Conservation (phyloP, 2,113 vertebrate species). For the Mormyrus lacerda region DNA sequence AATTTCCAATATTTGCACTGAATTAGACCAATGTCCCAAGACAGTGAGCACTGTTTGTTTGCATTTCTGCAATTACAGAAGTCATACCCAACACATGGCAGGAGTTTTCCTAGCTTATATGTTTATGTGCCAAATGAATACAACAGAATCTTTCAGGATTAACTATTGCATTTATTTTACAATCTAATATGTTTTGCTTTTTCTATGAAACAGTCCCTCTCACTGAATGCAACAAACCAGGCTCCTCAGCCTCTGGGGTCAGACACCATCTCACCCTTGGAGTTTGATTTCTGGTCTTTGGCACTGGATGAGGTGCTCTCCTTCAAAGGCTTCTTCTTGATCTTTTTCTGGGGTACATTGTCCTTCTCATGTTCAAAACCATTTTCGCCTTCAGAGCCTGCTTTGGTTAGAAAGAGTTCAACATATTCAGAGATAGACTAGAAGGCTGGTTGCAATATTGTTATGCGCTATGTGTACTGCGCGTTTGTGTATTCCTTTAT, state of each 20-base stretch:
- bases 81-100: neutral
- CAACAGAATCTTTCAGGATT: neutral
- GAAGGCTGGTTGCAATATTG: neutral
- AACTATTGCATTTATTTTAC: neutral
- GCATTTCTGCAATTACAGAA: neutral
- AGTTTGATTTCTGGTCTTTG: slow-evolving; percentile 33
- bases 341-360: slow-evolving; percentile 24
- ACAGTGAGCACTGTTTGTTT: neutral
- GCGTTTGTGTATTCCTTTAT: neutral
- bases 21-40: neutral
- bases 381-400: slow-evolving; percentile 28
- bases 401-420: neutral
- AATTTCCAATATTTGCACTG: neutral
- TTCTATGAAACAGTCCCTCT: neutral
- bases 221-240: neutral
- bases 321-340: slow-evolving; percentile 34
- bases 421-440: neutral
- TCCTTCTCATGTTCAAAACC: slow-evolving; percentile 23
- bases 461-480: neutral
- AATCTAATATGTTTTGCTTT: neutral
- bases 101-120: neutral
- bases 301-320: slow-evolving; percentile 15
- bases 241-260: neutral
- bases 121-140: neutral
- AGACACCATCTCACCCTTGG: slow-evolving; percentile 30